phyloP scores from a whole-genome alignment of 2,797 vertebrate genomes.

The Sphenopsis melanotis region DNA sequence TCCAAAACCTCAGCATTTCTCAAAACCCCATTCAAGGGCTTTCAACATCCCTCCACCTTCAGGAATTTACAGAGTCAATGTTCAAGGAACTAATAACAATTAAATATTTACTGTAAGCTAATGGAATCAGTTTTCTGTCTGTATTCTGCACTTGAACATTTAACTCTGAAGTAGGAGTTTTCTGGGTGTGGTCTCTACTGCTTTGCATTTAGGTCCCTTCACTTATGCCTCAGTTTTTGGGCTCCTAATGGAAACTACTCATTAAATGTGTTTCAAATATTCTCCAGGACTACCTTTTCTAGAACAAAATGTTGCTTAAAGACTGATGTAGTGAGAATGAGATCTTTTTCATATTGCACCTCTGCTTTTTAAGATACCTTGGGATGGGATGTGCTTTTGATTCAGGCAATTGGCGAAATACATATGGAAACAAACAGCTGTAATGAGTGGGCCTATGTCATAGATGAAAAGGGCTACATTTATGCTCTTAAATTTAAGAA shows the following conservation, averaged over 20 bases:
- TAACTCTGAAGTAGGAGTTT: not conserved
- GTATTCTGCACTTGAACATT: not conserved
- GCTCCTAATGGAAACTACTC: not conserved
- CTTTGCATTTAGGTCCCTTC: not conserved
- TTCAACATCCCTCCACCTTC: not conserved
- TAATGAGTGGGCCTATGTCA: not conserved
- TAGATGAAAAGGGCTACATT: not conserved
- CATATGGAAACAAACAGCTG: not conserved
- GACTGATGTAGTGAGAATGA: not conserved
- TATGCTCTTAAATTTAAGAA: not conserved
- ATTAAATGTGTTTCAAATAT: not conserved
- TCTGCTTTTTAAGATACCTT: not conserved
- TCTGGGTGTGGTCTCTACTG: not conserved
- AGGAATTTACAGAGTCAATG: not conserved
- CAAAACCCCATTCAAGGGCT: fast-evolving
- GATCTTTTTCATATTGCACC: not conserved
- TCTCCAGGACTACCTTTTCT: not conserved
- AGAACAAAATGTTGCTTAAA: not conserved
- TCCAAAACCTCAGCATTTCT: not conserved
- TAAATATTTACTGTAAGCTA: not conserved
- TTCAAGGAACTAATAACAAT: not conserved
- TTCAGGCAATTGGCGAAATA: not conserved
- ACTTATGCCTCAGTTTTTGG: not conserved
- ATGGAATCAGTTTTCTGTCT: not conserved
- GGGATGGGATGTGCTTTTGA: not conserved